Conservation (phyloP, 2,113 vertebrate species). For the Perca schrenkii region DNA sequence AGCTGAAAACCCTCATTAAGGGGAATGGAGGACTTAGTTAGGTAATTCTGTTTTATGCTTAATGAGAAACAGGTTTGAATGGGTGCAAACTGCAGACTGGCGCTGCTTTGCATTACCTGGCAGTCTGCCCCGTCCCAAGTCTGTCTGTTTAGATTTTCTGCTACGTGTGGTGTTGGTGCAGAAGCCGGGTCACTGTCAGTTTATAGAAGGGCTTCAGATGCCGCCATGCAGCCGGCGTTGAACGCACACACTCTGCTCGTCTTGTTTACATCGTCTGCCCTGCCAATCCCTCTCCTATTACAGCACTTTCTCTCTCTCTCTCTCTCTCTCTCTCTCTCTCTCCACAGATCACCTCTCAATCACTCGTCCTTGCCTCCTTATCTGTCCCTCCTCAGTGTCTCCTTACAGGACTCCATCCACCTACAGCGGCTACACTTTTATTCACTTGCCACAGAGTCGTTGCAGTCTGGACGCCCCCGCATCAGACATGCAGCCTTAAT, state of each 20-base stretch:
- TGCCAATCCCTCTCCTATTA: conserved; percentile 58
- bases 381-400: conserved; percentile 67
- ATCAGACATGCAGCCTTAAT: conserved; percentile 66
- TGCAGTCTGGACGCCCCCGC: conserved; percentile 27
- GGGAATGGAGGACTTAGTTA: conserved; percentile 44
- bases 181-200: conserved; percentile 28
- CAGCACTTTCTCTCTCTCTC: conserved; percentile 3
- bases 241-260: conserved; percentile 31
- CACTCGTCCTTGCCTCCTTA: conserved; percentile 61
- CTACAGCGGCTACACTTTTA: conserved; percentile 67
- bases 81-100: conserved; percentile 47
- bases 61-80: conserved; percentile 80
- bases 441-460: conserved; percentile 42
- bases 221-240: conserved; percentile 3
- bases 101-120: conserved; percentile 26
- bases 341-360: conserved; percentile 58
- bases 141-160: conserved; percentile 4
- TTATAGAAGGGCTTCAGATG: conserved; percentile 26
- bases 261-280: conserved; percentile 65
- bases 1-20: conserved; percentile 69
- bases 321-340: too few relatives aligned
- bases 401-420: conserved; percentile 56
- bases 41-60: conserved; percentile 70
- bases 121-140: conserved; percentile 1
- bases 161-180: background rate